A percentile compares a stretch with the other conserved stretches of the same genome.
Evolutionary conservation across 2,797 vertebrate species (phyloP).

Genomic region (Furcifer pardalis): DNA sequence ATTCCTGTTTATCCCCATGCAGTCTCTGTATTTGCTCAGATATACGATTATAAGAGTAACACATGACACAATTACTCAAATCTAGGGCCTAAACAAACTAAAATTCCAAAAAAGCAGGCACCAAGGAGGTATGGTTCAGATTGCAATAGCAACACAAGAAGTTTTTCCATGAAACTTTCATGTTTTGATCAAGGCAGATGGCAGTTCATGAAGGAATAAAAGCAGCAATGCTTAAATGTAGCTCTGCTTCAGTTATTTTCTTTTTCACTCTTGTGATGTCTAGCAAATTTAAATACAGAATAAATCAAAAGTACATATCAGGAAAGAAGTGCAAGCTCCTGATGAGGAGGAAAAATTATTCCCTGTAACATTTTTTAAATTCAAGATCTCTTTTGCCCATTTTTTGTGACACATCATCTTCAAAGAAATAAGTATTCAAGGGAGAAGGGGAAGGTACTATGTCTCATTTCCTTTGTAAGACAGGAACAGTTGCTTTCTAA

Average conservation of each 20-base stretch:
- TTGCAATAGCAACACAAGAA: background rate
- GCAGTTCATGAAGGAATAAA: constrained; percentile 22
- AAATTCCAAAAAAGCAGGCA: background rate
- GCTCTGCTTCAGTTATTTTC: background rate
- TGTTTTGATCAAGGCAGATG: fast-evolving
- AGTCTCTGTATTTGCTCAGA: no score
- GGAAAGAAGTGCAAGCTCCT: background rate
- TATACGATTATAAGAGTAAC: no score
- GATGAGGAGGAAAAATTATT: constrained; percentile 4
- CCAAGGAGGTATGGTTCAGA: background rate
- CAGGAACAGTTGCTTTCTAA: constrained; percentile 18
- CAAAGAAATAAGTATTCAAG: constrained; percentile 37
- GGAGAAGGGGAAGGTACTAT: constrained; percentile 24
- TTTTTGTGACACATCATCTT: constrained; percentile 37
- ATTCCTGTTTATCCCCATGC: no score
- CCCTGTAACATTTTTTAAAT: constrained; percentile 26
- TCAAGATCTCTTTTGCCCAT: constrained; percentile 30
- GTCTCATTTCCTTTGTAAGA: constrained; percentile 21
- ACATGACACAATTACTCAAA: no score
- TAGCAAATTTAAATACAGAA: background rate
- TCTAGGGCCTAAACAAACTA: no score
- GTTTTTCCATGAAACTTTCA: background rate
- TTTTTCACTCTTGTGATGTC: background rate
- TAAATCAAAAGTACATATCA: background rate
- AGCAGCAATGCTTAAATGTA: constrained; percentile 10